A percentile compares a stretch with the other conserved stretches of the same genome.
Evolutionary conservation across 2,113 vertebrate species (phyloP).

Genomic region (Chelonoidis abingdonii): DNA sequence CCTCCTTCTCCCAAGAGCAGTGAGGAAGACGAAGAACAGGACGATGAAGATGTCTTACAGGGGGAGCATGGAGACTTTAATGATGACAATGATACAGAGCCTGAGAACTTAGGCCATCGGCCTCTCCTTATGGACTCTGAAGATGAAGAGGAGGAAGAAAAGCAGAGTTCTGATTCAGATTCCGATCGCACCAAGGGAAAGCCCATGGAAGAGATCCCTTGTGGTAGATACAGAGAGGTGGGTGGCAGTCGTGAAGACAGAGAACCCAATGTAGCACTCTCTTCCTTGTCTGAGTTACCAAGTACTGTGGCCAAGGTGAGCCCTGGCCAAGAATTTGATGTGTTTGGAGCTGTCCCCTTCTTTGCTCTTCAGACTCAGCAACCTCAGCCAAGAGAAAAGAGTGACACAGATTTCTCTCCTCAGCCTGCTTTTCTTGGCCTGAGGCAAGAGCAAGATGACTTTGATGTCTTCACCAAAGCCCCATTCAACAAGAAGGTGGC

Average conservation of each 20-base stretch:
- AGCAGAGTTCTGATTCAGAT: constrained; percentile 93
- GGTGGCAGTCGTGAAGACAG: background rate
- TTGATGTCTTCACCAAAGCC: constrained; percentile 96
- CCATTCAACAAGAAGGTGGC: constrained; percentile 90
- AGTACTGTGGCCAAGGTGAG: background rate
- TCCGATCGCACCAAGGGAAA: constrained; percentile 78
- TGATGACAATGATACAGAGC: constrained; percentile 87
- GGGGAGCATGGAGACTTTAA: constrained; percentile 89
- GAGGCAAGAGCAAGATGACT: constrained; percentile 83
- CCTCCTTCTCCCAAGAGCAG: constrained; percentile 97
- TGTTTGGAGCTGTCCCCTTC: constrained; percentile 93
- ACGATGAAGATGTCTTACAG: constrained; percentile 91
- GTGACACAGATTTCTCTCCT: constrained; percentile 68
- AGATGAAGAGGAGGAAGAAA: constrained; percentile 91
- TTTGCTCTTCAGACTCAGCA: constrained; percentile 68
- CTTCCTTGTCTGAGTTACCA: constrained; percentile 19
- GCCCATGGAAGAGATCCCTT: constrained; percentile 30
- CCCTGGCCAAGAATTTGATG: constrained; percentile 80
- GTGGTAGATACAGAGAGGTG: background rate
- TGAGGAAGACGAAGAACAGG: constrained; percentile 91
- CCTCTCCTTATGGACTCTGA: constrained; percentile 97
- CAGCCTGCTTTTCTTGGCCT: constrained; percentile 71
- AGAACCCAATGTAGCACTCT: background rate
- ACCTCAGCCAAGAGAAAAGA: constrained; percentile 47
- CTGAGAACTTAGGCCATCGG: constrained; percentile 91